Evolutionary conservation across 2,797 vertebrate species (phyloP).

Genomic region (Columba guinea): DNA sequence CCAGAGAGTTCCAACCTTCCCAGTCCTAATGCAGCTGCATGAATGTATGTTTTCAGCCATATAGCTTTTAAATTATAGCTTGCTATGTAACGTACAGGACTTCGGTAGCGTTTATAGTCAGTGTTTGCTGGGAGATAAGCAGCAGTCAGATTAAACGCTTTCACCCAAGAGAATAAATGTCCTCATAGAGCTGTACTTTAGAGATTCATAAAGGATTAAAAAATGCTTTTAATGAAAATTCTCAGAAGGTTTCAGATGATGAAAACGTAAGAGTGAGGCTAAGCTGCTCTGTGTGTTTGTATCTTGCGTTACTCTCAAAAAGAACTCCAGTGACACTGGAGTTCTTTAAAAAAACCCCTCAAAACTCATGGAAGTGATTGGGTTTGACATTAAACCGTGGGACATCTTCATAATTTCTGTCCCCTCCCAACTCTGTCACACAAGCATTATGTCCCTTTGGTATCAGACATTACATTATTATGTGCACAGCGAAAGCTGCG

Average conservation of each 20-base stretch:
- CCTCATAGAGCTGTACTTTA: background rate
- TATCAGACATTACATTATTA: accelerated
- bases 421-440: background rate
- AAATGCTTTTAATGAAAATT: background rate
- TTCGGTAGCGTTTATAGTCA: background rate
- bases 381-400: background rate
- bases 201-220: background rate
- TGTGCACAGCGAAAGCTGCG: background rate
- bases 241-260: background rate
- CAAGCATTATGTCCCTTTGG: background rate
- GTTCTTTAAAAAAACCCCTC: background rate
- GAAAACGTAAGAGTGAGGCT: background rate
- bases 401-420: background rate
- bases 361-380: background rate
- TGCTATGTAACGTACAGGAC: background rate
- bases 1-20: background rate
- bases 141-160: background rate
- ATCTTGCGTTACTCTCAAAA: background rate
- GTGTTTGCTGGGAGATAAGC: background rate
- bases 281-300: background rate
- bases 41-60: background rate
- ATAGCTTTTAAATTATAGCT: background rate
- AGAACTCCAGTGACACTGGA: background rate
- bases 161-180: background rate
- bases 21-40: background rate